These are phyloP conservation scores for Scophthalmus maximus DNA, from an alignment of 2,113 vertebrate genomes.

Conservation along the genomic window DNA sequence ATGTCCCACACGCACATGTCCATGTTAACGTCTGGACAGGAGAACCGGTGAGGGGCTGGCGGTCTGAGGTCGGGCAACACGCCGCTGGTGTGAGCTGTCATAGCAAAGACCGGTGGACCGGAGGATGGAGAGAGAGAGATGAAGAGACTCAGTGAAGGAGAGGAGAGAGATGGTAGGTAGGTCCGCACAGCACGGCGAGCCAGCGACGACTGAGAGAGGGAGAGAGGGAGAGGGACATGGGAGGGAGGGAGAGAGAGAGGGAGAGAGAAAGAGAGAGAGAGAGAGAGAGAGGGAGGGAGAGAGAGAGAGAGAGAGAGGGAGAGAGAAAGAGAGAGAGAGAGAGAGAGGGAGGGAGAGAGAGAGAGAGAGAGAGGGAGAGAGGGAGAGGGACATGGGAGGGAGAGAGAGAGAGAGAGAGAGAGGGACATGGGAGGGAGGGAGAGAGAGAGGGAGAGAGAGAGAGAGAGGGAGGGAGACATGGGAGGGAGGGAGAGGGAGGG, in stretches of 20 bases:
- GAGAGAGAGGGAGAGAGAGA: conserved; percentile 30
- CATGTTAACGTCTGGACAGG: conserved; percentile 68
- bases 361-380: no score
- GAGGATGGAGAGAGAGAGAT: conserved; percentile 67
- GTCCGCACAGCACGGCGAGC: conserved; percentile 76
- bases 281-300: conserved; percentile 36
- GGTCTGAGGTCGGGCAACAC: conserved; percentile 71
- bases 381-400: no score
- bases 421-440: neutral
- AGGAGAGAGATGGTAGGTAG: conserved; percentile 69
- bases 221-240: neutral
- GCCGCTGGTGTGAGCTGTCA: conserved; percentile 78
- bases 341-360: no score
- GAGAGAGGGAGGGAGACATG: no score
- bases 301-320: no score
- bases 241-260: neutral
- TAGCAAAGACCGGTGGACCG: conserved; percentile 75
- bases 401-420: conserved; percentile 59
- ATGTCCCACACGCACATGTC: conserved; percentile 71
- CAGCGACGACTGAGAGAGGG: conserved; percentile 71
- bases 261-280: neutral
- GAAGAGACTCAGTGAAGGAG: conserved; percentile 65
- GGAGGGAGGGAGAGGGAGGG: no score
- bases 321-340: no score
- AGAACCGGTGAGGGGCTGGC: conserved; percentile 63